These are phyloP conservation scores for Polypedilum pembai DNA, from an alignment of 1,140 invertebrate genomes.

Conservation along the genomic window DNA sequence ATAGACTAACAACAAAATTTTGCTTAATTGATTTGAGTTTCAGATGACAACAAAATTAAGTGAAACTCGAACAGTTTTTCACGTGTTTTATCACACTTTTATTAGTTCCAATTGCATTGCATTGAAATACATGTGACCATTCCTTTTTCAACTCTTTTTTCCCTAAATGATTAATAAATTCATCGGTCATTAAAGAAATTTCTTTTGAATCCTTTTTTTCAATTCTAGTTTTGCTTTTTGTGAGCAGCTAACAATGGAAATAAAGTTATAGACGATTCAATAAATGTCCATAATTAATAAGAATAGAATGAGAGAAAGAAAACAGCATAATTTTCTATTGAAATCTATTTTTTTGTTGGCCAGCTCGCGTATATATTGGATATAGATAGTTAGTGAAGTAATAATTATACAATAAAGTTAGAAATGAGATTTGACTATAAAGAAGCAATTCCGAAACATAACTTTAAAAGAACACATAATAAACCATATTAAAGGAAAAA, in stretches of 20 bases:
- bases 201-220: conserved; percentile 3
- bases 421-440: not conserved
- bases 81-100: no score
- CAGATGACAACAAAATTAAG: no score
- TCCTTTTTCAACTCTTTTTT: not conserved
- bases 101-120: no score
- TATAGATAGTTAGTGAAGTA: not conserved
- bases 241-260: not conserved
- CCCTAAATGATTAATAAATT: not conserved
- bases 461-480: no score
- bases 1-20: no score
- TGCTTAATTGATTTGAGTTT: no score
- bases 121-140: no score
- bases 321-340: conserved; percentile 4
- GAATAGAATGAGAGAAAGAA: not conserved
- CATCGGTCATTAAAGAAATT: conserved; percentile 1
- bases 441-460: conserved; percentile 10
- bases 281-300: conserved; percentile 12
- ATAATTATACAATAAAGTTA: not conserved
- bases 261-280: not conserved
- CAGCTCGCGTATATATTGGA: not conserved
- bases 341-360: not conserved
- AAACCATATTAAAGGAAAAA: conserved; percentile 27
- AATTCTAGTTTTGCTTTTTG: not conserved
- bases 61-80: no score